phyloP scores from a whole-genome alignment of 92 coral and sea anemone species.

The Diadumene lineata region DNA sequence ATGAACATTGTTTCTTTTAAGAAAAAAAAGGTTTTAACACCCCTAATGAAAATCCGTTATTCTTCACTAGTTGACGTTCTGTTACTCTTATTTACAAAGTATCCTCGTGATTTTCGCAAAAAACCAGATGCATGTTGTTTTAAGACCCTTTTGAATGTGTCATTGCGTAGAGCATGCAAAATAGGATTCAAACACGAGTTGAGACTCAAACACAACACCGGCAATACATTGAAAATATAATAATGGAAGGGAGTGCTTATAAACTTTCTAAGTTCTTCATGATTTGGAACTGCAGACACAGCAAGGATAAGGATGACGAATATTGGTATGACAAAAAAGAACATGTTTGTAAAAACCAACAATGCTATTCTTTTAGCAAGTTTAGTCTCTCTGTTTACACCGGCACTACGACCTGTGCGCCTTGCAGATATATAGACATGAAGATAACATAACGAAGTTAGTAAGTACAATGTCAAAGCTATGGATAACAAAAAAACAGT shows the following conservation, averaged over 20 bases:
- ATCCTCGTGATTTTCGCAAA: too few species aligned
- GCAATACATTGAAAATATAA: slow-evolving; percentile 16
- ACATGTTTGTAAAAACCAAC: slow-evolving; percentile 33
- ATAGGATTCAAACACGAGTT: slow-evolving; percentile 49
- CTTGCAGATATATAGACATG: slow-evolving; percentile 32
- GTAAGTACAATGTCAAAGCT: slow-evolving; percentile 16
- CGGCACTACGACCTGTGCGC: slow-evolving; percentile 19
- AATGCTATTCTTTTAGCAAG: slow-evolving; percentile 41
- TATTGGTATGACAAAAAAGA: slow-evolving; percentile 34
- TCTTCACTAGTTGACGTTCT: too few species aligned
- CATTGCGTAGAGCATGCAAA: slow-evolving; percentile 42
- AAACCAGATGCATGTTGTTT: too few species aligned
- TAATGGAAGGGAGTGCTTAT: slow-evolving; percentile 8
- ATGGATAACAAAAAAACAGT: slow-evolving; percentile 15
- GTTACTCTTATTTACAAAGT: too few species aligned
- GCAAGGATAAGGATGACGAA: not conserved
- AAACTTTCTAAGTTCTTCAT: not conserved
- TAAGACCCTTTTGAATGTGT: slow-evolving; percentile 27
- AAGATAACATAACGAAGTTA: slow-evolving; percentile 7
- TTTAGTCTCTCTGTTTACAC: slow-evolving; percentile 21
- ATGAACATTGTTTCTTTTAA: too few species aligned
- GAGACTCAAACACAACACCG: slow-evolving; percentile 29
- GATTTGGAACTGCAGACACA: not conserved
- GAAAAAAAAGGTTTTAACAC: too few species aligned
- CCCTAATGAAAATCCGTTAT: too few species aligned